Conservation (phyloP, 2,113 vertebrate genomes). For the Coturnix japonica region DNA sequence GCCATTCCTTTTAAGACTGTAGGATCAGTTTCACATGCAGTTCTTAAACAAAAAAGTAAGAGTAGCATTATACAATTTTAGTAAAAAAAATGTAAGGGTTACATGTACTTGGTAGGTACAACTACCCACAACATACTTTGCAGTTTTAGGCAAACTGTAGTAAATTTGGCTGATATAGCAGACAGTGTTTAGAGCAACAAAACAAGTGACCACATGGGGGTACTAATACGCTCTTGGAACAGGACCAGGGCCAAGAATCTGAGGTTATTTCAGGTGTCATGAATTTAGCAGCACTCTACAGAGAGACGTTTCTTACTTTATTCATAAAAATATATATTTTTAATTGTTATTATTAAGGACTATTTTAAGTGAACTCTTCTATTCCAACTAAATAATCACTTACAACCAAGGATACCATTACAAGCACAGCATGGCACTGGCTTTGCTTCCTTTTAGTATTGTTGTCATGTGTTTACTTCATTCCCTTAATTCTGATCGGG, state of each 20-base stretch:
- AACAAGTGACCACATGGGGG: conserved; percentile 28
- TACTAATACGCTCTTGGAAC: conserved; percentile 16
- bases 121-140: not conserved
- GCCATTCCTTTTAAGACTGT: not conserved
- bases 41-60: not conserved
- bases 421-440: not conserved
- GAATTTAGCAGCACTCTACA: not conserved
- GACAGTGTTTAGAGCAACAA: not conserved
- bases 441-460: not conserved
- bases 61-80: not conserved
- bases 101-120: not conserved
- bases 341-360: not conserved
- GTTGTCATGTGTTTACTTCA: not conserved
- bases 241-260: not conserved
- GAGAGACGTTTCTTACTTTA: not conserved
- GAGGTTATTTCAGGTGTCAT: not conserved
- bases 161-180: not conserved
- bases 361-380: not conserved
- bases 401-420: not conserved
- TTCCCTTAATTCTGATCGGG: not conserved
- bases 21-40: not conserved
- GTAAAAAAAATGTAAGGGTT: not conserved
- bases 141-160: not conserved
- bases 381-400: not conserved
- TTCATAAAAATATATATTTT: not conserved